Conservation (phyloP, 2,797 vertebrate genomes). For the Pangasius larnaudii region DNA sequence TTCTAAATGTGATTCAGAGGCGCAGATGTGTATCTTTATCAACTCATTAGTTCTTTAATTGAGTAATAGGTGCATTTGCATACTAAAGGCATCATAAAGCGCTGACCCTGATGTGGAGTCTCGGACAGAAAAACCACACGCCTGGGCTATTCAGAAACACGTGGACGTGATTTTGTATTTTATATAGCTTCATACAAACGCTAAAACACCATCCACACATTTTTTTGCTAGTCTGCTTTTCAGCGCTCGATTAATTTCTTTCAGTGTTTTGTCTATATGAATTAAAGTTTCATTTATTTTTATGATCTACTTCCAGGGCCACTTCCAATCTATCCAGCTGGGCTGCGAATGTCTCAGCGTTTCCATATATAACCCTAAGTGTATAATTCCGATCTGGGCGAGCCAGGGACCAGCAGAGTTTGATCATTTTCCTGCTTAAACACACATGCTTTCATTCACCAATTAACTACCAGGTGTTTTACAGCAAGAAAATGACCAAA, state of each 20-base stretch:
- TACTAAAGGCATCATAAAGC: constrained; percentile 1
- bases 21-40: constrained; percentile 4
- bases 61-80: constrained; percentile 3
- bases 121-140: neutral
- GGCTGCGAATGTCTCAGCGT: neutral
- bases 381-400: neutral
- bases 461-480: constrained; percentile 8
- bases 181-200: neutral
- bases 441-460: constrained; percentile 1
- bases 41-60: constrained; percentile 30
- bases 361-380: constrained; percentile 16
- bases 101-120: neutral
- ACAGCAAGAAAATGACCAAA: constrained; percentile 12
- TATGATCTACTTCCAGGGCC: neutral
- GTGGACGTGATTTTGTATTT: neutral
- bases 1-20: constrained; percentile 3
- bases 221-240: neutral
- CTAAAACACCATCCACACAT: neutral
- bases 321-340: neutral
- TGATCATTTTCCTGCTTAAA: neutral
- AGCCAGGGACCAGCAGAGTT: neutral
- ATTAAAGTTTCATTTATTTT: neutral
- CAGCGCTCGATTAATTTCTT: neutral
- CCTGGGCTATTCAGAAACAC: neutral
- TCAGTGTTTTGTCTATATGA: neutral